Base-by-base conservation (phyloP, 1,140 invertebrate species). In the Halesus radiatus region DNA sequence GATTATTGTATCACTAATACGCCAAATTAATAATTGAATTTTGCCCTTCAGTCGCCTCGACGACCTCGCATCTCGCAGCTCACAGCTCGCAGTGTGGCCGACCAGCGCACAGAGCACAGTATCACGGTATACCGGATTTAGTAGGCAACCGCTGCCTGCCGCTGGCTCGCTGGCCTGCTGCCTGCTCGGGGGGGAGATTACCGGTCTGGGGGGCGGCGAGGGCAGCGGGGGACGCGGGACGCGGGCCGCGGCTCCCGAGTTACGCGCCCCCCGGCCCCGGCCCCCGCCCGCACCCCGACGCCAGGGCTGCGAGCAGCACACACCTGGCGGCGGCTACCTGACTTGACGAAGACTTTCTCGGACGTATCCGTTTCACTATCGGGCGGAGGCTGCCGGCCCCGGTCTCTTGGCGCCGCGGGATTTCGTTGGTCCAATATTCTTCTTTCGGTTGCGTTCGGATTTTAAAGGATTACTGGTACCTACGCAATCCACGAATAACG, bases 291-390 rank as follows among this genome's bases (percentile, higher is more conserved):
- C 85, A 83, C 85, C 83, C 84, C 85, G 73, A 74, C 81, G 82
- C 81, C 81, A 79, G 80, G 81, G 84, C 77, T 84, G 82, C 18
- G 18, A 26, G 81, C 86, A 84, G 83, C 86, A 86, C 37, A 87
- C 85, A 86, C 86, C 86, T 83, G 86, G 84, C 85, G 83, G 83
- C 81, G 74, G 80, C 68, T 77, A 80, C 80, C 76, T 68, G 70
- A 64, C 79, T 68, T 64, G 72, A 75, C 52, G 75, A 76, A 80
- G 79, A 74, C 26, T 64, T 62, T 62, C 68, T 62, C 73, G 58
- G 52, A 32, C 64, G 66, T 72, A 60, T 74, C 74, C 53, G 80
- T 81, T 81, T 81, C 80, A 77, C 80, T 78, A 81, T 72, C 52
- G 72, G 64, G 22, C 73, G 66, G 74, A 76, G 72, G 66, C 62